Base-by-base conservation (phyloP, 2,888 invertebrate species). In the Beris morrisii region DNA sequence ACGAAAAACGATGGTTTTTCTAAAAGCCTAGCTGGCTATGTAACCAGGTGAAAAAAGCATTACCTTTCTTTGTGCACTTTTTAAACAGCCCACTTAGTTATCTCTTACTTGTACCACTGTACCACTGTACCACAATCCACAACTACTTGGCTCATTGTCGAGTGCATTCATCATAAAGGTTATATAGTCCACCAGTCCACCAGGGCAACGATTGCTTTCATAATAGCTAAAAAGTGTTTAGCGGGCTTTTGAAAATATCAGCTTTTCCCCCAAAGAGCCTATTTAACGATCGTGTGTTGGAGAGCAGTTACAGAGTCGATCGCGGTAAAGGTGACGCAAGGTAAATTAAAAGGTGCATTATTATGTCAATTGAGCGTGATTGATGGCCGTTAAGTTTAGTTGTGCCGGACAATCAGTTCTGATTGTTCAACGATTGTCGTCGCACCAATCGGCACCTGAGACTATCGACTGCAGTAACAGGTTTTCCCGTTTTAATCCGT, bases 401-500 rank as follows among this genome's bases (percentile, higher is more conserved):
- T 7, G n/a, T 9, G 15, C 52, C 6, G 22, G 5, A 13, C 28
- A 52, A 52, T 52, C 52, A 52, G 28, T 52, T 52, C 22, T 22
- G 28, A 52, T 52, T 52, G 15, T 52, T 3, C 6, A 22, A 28
- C 52, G 6, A 12, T 52, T 22, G 11, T 12, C 6, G 7, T 15
- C 15, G 52, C 32, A 58, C 28, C 46, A 30, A 58, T 58, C 45
- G 22, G 22, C 22, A 22, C 22, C 22, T 22, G 22, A 22, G 22
- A 22, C 45, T 45, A 31, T 30, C 7, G 9, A 46, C 58, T 45
- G 22, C 45, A 58, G 45, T 22, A 58, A 45, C 45, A n/a, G 56
- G 22, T 58, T 58, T 58, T 58, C 58, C 58, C 58, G 58, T 58
- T 58, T 58, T 30, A 58, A 58, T 45, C 58, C 46, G 43, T 11